Conservation (phyloP, 2,797 vertebrate species). For the Pantherophis alleghaniensis region DNA sequence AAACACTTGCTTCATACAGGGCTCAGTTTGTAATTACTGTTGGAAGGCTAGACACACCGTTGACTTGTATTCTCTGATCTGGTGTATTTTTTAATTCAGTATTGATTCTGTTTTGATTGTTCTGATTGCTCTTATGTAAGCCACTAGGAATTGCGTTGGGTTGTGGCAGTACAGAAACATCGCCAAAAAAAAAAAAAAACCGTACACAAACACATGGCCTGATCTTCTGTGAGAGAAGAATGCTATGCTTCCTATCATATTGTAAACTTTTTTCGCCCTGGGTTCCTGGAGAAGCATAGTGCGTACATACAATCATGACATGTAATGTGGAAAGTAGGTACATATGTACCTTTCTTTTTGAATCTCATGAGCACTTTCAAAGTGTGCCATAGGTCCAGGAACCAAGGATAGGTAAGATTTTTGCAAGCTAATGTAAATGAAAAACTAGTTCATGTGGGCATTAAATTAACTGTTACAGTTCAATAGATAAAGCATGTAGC, state of each 20-base stretch:
- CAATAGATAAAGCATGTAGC: not conserved
- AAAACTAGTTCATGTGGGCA: not conserved
- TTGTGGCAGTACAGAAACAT: not conserved
- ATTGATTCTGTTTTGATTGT: not conserved
- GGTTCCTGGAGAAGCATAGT: not conserved
- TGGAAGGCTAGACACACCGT: not conserved
- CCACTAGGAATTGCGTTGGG: not conserved
- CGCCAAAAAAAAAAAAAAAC: not conserved
- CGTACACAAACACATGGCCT: not conserved
- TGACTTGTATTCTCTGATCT: not conserved
- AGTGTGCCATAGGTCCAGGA: not conserved
- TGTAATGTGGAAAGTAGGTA: not conserved
- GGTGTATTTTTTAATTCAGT: not conserved
- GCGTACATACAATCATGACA: not conserved
- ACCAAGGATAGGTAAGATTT: not conserved
- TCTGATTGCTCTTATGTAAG: not conserved
- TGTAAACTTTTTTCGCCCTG: not conserved
- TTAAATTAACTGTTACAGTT: not conserved
- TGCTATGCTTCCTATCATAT: not conserved
- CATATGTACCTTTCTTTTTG: not conserved
- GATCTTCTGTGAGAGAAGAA: not conserved
- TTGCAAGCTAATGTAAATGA: not conserved
- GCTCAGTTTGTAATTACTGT: not conserved
- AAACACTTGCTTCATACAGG: not conserved
- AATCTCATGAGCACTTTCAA: not conserved